Conservation (phyloP, 2,113 vertebrate genomes). For the Mus pahari region DNA sequence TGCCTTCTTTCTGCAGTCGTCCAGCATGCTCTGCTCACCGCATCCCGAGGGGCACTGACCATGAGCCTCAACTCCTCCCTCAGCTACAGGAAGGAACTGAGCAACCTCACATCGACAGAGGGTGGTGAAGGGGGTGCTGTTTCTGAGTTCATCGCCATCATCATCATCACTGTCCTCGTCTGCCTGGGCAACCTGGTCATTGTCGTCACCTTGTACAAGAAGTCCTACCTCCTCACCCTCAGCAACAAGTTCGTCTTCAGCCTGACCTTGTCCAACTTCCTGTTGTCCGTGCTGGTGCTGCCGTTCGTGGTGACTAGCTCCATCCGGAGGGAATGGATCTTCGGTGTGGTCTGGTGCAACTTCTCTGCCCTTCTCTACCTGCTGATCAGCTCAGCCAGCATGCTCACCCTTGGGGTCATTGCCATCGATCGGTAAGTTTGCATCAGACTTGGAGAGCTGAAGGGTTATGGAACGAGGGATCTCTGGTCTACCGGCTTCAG, state of each 20-base stretch:
- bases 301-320: conserved; percentile 96
- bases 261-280: conserved; percentile 96
- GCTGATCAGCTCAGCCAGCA: conserved; percentile 98
- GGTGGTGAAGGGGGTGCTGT: conserved; percentile 80
- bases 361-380: conserved; percentile 97
- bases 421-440: conserved; percentile 95
- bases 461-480: fast-evolving
- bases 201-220: conserved; percentile 94
- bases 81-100: conserved; percentile 88
- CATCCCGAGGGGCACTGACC: conserved; percentile 83
- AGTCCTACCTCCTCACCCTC: conserved; percentile 96
- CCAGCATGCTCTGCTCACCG: conserved; percentile 86
- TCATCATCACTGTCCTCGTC: conserved; percentile 92
- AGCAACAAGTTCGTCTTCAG: conserved; percentile 99
- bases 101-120: conserved; percentile 83
- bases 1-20: conserved; percentile 72
- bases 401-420: conserved; percentile 97
- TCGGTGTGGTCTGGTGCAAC: conserved; percentile 99
- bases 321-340: conserved; percentile 94
- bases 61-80: conserved; percentile 93
- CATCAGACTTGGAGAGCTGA: fast-evolving
- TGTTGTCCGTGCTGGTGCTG: conserved; percentile 94
- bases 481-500: not conserved
- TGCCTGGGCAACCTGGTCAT: conserved; percentile 96
- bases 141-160: conserved; percentile 92